These are phyloP conservation scores for Augochlora pura DNA, from an alignment of 1,140 invertebrate genomes.

Conservation along the genomic window DNA sequence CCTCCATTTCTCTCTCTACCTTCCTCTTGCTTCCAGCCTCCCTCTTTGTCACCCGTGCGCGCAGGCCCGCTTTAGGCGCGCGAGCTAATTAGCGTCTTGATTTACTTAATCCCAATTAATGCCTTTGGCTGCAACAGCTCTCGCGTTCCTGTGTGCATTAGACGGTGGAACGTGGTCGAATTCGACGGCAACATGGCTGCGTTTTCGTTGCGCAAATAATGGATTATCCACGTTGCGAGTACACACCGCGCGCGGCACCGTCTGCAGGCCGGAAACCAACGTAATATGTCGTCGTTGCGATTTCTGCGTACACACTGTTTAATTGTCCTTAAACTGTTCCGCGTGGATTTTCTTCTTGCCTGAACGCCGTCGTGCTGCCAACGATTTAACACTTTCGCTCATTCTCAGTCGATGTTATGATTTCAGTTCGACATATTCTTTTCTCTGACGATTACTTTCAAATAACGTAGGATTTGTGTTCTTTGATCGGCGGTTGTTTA, in stretches of 20 bases:
- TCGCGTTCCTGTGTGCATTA: slow-evolving; percentile 56
- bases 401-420: too few relatives aligned
- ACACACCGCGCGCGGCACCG: slow-evolving; percentile 57
- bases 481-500: too few relatives aligned
- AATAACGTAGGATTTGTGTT: too few relatives aligned
- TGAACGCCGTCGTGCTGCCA: too few relatives aligned
- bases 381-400: too few relatives aligned
- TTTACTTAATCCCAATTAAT: slow-evolving; percentile 82
- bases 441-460: too few relatives aligned
- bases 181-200: slow-evolving; percentile 58
- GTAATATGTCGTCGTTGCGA: slow-evolving; percentile 1
- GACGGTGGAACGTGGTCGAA: slow-evolving; percentile 53
- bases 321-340: too few relatives aligned
- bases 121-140: slow-evolving; percentile 65
- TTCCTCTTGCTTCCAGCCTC: too few relatives aligned
- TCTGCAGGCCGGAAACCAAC: neutral
- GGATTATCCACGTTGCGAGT: slow-evolving; percentile 76
- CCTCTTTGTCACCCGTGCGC: neutral
- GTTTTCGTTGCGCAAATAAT: slow-evolving; percentile 74
- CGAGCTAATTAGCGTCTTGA: slow-evolving; percentile 80
- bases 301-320: too few relatives aligned
- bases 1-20: too few relatives aligned
- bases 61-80: slow-evolving; percentile 22
- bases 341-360: too few relatives aligned
- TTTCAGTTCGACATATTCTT: too few relatives aligned